Base-by-base conservation (phyloP, 1,140 invertebrate genomes). In the Cotesia glomerata region DNA sequence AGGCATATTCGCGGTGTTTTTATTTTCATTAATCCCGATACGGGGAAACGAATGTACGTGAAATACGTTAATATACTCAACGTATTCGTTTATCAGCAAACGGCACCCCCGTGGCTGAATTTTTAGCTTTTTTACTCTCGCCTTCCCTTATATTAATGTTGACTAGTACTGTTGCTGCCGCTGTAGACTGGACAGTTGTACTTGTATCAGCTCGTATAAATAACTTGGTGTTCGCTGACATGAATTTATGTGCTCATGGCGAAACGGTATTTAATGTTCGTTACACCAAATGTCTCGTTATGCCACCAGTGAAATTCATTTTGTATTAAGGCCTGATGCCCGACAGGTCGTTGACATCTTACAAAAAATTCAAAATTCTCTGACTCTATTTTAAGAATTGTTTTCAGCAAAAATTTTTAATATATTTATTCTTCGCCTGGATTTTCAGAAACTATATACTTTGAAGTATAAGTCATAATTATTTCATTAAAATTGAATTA, bases 241-340 rank as follows among this genome's bases (percentile, higher is more conserved):
- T 65, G 63, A 75, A 75, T 75, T 73, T 75, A 75, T 75, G 74
- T 61, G 16, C 39, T 66, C 66, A 75, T 73, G 67, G 68, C 71
- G 70, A 73, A 75, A 75, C 71, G 70, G 71, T 73, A 75, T 75
- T 75, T 75, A 75, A 75, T 75, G 74, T 73, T 67, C 71, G 71
- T 73, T 75, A 67, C 74, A 56, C 62, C 61, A 75, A 75, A 75
- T 71, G 71, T 71, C 39, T 73, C 67, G 72, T 74, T 70, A 68
- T 72, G 62, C 63, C 51, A 64, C 39, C 63, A 59, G 70, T 56
- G 71, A 78, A 56, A 73, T 70, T 69, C 74, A 74, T 79, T 75
- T 75, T 61, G 65, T 69, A 67, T 75, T 74, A 76, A 62, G 54
- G 54, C 56, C 56, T 26, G 18, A 32, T 58, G 56, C 26, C 18